Evolutionary conservation across 2,113 vertebrate species (phyloP).

Genomic region (Rhombomys opimus): DNA sequence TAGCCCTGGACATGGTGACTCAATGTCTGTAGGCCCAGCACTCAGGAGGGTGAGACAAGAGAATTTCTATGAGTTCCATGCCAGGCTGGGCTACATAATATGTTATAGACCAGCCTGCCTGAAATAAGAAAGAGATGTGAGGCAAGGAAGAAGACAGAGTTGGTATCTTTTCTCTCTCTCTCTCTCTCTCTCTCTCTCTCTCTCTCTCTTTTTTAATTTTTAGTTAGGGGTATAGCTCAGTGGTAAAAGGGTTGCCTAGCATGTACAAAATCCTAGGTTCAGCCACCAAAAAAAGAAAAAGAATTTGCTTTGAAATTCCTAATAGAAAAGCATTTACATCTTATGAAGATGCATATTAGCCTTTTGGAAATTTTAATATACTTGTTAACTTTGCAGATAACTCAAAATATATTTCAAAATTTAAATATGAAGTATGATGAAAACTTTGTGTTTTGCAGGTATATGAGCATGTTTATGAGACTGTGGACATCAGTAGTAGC

Average conservation of each 20-base stretch:
- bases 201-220: neutral
- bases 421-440: neutral
- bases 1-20: neutral
- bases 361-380: neutral
- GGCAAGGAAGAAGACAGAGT: neutral
- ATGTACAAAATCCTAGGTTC: neutral
- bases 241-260: neutral
- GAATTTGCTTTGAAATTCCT: neutral
- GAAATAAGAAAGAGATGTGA: neutral
- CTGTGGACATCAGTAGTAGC: conserved; percentile 98
- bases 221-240: neutral
- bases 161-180: no score
- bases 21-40: neutral
- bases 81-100: neutral
- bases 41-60: neutral
- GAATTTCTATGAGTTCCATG: neutral
- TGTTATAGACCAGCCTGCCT: neutral
- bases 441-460: conserved; percentile 89
- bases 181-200: no score
- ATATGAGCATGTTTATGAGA: conserved; percentile 99
- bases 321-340: conserved; percentile 47
- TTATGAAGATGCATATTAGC: conserved; percentile 5
- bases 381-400: neutral
- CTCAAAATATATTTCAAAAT: neutral
- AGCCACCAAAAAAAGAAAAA: neutral